Conservation (phyloP, 2,797 vertebrate genomes). For the Eutrigla gurnardus region DNA sequence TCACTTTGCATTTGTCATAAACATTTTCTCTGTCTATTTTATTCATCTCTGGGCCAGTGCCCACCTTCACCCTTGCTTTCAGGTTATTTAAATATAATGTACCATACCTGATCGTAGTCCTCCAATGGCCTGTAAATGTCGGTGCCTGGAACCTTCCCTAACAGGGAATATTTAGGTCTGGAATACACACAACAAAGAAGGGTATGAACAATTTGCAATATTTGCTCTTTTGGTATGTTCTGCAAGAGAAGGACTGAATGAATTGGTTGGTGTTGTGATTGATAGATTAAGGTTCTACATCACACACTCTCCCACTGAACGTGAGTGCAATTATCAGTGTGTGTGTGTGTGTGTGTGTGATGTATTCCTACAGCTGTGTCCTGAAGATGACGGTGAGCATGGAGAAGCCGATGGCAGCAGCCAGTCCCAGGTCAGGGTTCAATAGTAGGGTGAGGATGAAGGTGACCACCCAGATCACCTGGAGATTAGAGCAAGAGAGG, state of each 20-base stretch:
- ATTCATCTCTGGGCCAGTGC: not conserved
- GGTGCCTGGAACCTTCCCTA: conserved; percentile 89
- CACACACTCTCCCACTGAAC: not conserved
- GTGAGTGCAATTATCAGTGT: not conserved
- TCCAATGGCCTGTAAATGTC: conserved; percentile 91
- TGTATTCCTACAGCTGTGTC: conserved; percentile 89
- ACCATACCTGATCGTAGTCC: conserved; percentile 87
- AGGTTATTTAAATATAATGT: not conserved
- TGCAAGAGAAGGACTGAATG: not conserved
- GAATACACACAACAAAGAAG: conserved; percentile 29
- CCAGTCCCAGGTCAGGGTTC: conserved; percentile 93
- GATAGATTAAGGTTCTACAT: not conserved
- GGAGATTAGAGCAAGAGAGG: conserved; percentile 15
- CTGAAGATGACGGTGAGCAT: conserved; percentile 93
- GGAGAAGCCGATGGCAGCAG: conserved; percentile 89
- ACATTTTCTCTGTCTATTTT: not conserved
- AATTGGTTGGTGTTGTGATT: not conserved
- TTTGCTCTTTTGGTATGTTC: not conserved
- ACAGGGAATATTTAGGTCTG: conserved; percentile 92
- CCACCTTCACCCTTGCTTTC: not conserved
- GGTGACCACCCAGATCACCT: conserved; percentile 94
- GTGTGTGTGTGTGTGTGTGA: not conserved
- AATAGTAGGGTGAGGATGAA: conserved; percentile 89
- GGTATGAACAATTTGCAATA: not conserved
- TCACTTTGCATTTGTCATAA: not conserved